Conservation (phyloP, 23 tunicate genomes). For the Halocynthia aurantium region DNA sequence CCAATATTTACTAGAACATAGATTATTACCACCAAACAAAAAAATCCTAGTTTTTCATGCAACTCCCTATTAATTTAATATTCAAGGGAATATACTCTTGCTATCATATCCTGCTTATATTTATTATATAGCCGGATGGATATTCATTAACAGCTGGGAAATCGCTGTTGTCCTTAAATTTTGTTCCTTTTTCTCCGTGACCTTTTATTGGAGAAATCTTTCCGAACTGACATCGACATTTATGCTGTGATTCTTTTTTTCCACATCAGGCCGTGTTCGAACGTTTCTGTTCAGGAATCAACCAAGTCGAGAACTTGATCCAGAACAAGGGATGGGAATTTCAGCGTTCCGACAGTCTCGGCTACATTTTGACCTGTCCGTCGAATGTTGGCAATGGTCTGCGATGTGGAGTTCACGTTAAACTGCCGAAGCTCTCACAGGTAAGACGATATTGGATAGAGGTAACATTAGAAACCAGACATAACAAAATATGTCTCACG, state of each 20-base stretch:
- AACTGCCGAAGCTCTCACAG: constrained; percentile 58
- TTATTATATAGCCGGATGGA: no score
- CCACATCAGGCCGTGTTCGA: constrained; percentile 37
- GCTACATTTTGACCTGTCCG: constrained; percentile 94
- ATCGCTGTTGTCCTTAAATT: neutral
- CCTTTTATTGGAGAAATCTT: neutral
- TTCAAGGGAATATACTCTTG: no score
- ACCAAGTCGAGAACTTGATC: constrained; percentile 58
- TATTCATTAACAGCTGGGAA: no score
- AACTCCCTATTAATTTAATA: no score
- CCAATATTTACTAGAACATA: no score
- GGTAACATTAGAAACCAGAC: neutral
- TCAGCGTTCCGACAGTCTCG: constrained; percentile 77
- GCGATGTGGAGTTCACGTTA: constrained; percentile 90
- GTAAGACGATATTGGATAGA: constrained; percentile 2
- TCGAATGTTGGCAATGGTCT: constrained; percentile 89
- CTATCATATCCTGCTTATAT: no score
- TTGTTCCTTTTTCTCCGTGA: neutral
- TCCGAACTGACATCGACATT: neutral
- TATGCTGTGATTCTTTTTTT: neutral
- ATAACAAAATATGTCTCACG: no score
- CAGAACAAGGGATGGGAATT: constrained; percentile 86
- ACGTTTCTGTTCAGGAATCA: constrained; percentile 80
- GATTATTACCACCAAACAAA: no score
- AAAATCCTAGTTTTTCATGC: no score